These are phyloP conservation scores for Opisthograptis luteolata DNA, from an alignment of 2,888 invertebrate genomes.

Conservation along the genomic window DNA sequence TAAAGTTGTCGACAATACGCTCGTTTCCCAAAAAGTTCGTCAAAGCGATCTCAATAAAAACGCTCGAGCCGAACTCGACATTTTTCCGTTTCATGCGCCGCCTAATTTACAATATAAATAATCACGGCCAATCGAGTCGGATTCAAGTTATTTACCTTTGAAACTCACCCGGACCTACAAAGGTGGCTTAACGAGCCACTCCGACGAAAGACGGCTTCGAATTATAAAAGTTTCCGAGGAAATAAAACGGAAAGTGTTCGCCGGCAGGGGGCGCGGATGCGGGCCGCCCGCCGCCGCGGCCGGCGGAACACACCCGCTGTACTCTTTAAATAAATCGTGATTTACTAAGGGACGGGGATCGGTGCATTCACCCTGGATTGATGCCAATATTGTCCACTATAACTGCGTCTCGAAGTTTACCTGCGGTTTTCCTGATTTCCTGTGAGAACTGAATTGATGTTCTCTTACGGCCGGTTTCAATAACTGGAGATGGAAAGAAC, in stretches of 20 bases:
- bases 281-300: conserved; percentile 43
- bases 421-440: too few relatives aligned
- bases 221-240: conserved; percentile 56
- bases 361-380: conserved; percentile 38
- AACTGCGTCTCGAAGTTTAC: too few relatives aligned
- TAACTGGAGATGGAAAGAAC: too few relatives aligned
- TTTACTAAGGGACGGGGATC: conserved; percentile 38
- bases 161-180: conserved; percentile 56
- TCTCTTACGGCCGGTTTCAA: too few relatives aligned
- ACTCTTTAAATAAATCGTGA: conserved; percentile 50
- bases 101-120: conserved; percentile 69
- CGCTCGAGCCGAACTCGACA: conserved; percentile 28
- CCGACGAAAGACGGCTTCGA: conserved; percentile 47
- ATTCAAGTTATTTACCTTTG: conserved; percentile 62
- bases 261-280: conserved; percentile 40
- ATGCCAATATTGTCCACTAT: conserved; percentile 25
- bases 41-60: conserved; percentile 25
- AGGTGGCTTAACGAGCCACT: conserved; percentile 66
- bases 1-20: conserved; percentile 28
- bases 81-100: conserved; percentile 38
- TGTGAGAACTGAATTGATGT: too few relatives aligned
- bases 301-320: conserved; percentile 39
- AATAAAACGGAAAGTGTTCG: conserved; percentile 52
- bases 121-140: conserved; percentile 59
- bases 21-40: conserved; percentile 32